Conservation (phyloP, 2,797 vertebrate species). For the Amblyopsis hoosieri region DNA sequence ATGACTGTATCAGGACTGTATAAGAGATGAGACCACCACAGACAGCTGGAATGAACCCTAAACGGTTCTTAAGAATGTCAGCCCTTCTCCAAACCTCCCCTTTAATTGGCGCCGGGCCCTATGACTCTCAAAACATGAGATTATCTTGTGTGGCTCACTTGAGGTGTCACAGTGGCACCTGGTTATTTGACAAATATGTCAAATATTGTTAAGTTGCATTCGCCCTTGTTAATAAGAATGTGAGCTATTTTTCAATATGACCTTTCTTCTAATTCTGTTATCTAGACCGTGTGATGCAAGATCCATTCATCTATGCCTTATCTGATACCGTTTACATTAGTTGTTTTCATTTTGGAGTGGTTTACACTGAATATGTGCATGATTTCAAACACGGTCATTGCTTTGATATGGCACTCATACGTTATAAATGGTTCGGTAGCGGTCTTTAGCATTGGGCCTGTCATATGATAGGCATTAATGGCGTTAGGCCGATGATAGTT, state of each 20-base stretch:
- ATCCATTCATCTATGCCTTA: constrained; percentile 4
- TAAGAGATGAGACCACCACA: constrained; percentile 55
- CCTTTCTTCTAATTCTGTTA: neutral
- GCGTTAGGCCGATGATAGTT: constrained; percentile 60
- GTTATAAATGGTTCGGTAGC: constrained; percentile 71
- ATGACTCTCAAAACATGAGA: constrained; percentile 76
- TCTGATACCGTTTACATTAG: neutral
- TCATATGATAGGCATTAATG: constrained; percentile 67
- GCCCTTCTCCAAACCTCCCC: constrained; percentile 63
- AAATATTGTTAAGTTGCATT: neutral
- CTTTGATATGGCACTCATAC: constrained; percentile 40
- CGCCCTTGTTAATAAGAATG: too few species aligned
- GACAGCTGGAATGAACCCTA: constrained; percentile 50
- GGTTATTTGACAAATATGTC: constrained; percentile 47
- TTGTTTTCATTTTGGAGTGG: neutral
- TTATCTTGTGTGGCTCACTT: constrained; percentile 67
- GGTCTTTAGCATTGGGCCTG: constrained; percentile 46
- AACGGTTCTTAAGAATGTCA: constrained; percentile 61
- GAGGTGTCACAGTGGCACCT: constrained; percentile 64
- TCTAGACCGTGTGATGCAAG: neutral
- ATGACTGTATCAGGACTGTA: constrained; percentile 30
- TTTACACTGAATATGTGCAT: too few species aligned
- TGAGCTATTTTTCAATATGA: neutral
- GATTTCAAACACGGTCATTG: constrained; percentile 53
- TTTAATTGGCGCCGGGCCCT: constrained; percentile 61